Evolutionary conservation across 2,113 vertebrate species (phyloP).

Genomic region (Coracopsis vasa): DNA sequence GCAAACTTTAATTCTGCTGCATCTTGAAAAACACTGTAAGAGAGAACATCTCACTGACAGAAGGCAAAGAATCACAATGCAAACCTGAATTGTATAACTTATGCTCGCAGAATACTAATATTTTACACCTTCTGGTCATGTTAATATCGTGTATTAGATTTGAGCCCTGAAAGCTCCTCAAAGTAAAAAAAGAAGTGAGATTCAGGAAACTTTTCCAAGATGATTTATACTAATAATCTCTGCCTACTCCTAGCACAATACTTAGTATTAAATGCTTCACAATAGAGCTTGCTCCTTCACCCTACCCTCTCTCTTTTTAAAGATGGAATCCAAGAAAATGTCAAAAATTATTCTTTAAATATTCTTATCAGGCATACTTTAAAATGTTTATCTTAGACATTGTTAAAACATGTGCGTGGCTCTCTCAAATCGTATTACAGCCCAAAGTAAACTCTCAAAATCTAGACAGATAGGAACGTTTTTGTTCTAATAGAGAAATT

Average conservation of each 20-base stretch:
- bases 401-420: not conserved
- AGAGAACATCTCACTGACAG: not conserved
- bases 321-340: not conserved
- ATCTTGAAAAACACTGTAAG: not conserved
- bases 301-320: not conserved
- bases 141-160: not conserved
- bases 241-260: not conserved
- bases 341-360: not conserved
- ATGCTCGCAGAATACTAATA: not conserved
- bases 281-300: not conserved
- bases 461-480: not conserved
- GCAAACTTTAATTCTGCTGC: not conserved
- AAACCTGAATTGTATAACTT: not conserved
- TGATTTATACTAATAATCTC: not conserved
- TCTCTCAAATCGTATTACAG: conserved; percentile 11
- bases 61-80: not conserved
- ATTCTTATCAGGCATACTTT: conserved; percentile 1
- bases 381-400: conserved; percentile 7
- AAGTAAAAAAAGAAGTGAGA: not conserved
- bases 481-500: conserved; percentile 31
- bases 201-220: not conserved
- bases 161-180: not conserved
- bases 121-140: not conserved
- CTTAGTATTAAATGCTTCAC: not conserved
- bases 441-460: conserved; percentile 30